Percentiles rank a stretch among this genome's conserved stretches.
phyloP scores from a whole-genome alignment of 2,888 invertebrate species.

The Nysson spinosus region DNA sequence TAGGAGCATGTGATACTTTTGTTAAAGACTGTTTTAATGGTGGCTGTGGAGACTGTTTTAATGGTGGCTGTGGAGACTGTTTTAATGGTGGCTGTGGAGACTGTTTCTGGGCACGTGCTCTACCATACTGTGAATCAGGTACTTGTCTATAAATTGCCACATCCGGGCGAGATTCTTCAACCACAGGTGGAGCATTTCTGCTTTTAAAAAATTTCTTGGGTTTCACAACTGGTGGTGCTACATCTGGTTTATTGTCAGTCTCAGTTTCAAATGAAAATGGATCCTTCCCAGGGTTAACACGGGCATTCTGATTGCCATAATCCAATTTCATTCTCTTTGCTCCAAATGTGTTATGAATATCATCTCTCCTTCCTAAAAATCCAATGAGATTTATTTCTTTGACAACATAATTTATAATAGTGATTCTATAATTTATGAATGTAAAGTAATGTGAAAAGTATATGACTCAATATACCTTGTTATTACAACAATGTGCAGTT shows the following conservation, averaged over 20 bases:
- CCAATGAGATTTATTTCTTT: slow-evolving; percentile 6
- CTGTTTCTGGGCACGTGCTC: slow-evolving; percentile 60
- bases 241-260: slow-evolving; percentile 78
- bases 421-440: not conserved
- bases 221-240: slow-evolving; percentile 81
- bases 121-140: slow-evolving; percentile 72
- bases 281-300: slow-evolving; percentile 70
- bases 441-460: no score
- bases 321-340: slow-evolving; percentile 73
- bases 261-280: slow-evolving; percentile 76
- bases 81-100: slow-evolving; percentile 51
- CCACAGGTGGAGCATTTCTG: slow-evolving; percentile 82
- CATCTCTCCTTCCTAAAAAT: slow-evolving; percentile 71
- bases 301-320: slow-evolving; percentile 72
- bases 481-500: no score
- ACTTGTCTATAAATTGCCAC: slow-evolving; percentile 71
- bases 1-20: slow-evolving; percentile 74
- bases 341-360: slow-evolving; percentile 67
- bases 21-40: slow-evolving; percentile 41
- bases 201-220: slow-evolving; percentile 95
- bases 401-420: not conserved
- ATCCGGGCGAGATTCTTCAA: slow-evolving; percentile 63
- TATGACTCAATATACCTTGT: no score
- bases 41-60: slow-evolving; percentile 28
- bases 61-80: slow-evolving; percentile 33